Conservation (phyloP, 2,113 vertebrate genomes). For the Callaeas wilsoni region DNA sequence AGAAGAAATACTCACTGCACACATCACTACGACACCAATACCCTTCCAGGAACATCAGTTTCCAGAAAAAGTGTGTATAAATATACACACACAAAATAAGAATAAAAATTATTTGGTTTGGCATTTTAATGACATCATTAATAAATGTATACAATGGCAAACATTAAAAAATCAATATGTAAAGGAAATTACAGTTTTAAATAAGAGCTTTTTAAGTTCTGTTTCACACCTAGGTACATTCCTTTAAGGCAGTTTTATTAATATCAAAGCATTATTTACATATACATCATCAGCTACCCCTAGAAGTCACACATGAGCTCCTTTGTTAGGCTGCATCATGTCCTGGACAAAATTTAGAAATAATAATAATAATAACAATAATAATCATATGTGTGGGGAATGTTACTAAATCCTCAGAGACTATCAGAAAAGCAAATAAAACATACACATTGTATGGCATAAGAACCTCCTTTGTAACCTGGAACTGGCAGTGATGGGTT, state of each 20-base stretch:
- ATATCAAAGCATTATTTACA: constrained; percentile 71
- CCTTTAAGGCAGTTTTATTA: constrained; percentile 78
- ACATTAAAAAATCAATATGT: constrained; percentile 64
- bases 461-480: not conserved
- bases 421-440: constrained; percentile 37
- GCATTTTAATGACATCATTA: constrained; percentile 75
- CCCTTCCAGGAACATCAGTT: not conserved
- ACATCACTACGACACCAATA: constrained; percentile 9
- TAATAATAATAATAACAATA: not conserved
- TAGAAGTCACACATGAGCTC: constrained; percentile 57
- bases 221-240: constrained; percentile 69
- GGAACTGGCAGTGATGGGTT: constrained; percentile 36
- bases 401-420: constrained; percentile 28
- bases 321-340: constrained; percentile 39
- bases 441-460: not conserved
- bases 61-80: constrained; percentile 14
- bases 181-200: constrained; percentile 74
- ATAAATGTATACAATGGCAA: constrained; percentile 72
- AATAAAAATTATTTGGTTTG: constrained; percentile 68
- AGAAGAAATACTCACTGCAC: constrained; percentile 6
- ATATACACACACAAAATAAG: constrained; percentile 27
- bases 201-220: constrained; percentile 72
- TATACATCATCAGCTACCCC: constrained; percentile 54
- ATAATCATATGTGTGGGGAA: not conserved
- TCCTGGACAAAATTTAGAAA: constrained; percentile 39